Evolutionary conservation across 2,113 vertebrate genomes (phyloP).

Genomic region (Tyrannus savana): DNA sequence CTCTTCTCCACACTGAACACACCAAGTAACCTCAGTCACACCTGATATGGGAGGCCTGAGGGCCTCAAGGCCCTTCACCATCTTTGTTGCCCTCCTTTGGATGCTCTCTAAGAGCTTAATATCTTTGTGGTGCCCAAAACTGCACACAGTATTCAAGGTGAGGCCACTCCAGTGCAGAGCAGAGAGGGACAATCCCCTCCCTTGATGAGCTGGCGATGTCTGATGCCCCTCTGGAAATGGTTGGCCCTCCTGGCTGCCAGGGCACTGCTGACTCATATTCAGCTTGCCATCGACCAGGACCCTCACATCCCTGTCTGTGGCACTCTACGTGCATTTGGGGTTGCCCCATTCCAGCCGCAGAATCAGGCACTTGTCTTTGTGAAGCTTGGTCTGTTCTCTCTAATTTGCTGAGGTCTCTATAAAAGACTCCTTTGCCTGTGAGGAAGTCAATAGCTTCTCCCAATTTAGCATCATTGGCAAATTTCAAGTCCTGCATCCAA

Average conservation of each 20-base stretch:
- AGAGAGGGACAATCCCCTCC: neutral
- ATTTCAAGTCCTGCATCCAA: neutral
- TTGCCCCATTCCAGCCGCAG: neutral
- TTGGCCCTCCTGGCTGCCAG: neutral
- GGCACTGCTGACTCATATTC: neutral
- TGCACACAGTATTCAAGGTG: neutral
- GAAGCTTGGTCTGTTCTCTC: neutral
- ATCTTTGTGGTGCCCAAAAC: rapidly evolving
- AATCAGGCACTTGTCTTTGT: rapidly evolving
- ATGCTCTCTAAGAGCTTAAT: neutral
- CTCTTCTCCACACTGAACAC: neutral
- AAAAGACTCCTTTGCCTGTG: neutral
- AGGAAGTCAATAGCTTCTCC: neutral
- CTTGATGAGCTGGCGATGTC: rapidly evolving
- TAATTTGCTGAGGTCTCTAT: neutral
- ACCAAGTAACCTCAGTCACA: neutral
- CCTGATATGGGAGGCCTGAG: rapidly evolving
- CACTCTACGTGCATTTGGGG: rapidly evolving
- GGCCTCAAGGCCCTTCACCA: neutral
- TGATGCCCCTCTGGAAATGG: neutral
- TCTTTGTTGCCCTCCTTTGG: no score
- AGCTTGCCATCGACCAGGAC: rapidly evolving
- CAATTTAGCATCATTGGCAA: no score
- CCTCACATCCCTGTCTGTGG: neutral
- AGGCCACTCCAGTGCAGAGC: neutral